Conservation (phyloP, 37 sponge, comb jelly and placozoan genomes). For the Haliclona indistincta region DNA sequence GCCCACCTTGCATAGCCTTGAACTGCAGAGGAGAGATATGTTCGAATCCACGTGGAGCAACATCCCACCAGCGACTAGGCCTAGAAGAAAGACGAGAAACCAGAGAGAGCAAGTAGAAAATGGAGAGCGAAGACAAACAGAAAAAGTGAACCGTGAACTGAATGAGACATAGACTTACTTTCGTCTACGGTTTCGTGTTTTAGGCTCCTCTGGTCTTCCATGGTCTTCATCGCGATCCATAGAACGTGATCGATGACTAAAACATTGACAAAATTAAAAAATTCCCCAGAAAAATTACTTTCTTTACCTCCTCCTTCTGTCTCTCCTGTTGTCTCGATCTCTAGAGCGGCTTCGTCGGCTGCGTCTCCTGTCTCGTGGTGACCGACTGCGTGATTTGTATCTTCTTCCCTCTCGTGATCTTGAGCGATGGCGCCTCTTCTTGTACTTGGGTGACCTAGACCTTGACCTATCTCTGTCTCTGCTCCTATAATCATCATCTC, state of each 20-base stretch:
- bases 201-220: background rate
- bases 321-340: conserved; percentile 17
- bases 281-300: too few relatives aligned
- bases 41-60: conserved; percentile 97
- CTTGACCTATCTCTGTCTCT: conserved; percentile 5
- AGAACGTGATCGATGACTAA: conserved; percentile 16
- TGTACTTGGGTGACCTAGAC: background rate
- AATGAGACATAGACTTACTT: conserved; percentile 13
- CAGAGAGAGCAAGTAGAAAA: background rate
- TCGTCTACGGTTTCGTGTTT: conserved; percentile 37
- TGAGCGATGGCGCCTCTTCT: conserved; percentile 24
- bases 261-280: background rate
- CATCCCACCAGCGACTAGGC: conserved; percentile 90
- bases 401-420: conserved; percentile 12
- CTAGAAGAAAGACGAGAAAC: conserved; percentile 10
- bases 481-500: background rate
- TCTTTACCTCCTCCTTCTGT: conserved; percentile 9
- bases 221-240: conserved; percentile 15
- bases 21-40: conserved; percentile 98
- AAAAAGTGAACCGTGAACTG: background rate
- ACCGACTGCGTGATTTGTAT: background rate
- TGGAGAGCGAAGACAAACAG: background rate
- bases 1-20: conserved; percentile 96
- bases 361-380: too few relatives aligned
- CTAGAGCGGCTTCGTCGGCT: conserved; percentile 26